Evolutionary conservation across 2,888 invertebrate genomes (phyloP).

Genomic region (Tiphia femorata): DNA sequence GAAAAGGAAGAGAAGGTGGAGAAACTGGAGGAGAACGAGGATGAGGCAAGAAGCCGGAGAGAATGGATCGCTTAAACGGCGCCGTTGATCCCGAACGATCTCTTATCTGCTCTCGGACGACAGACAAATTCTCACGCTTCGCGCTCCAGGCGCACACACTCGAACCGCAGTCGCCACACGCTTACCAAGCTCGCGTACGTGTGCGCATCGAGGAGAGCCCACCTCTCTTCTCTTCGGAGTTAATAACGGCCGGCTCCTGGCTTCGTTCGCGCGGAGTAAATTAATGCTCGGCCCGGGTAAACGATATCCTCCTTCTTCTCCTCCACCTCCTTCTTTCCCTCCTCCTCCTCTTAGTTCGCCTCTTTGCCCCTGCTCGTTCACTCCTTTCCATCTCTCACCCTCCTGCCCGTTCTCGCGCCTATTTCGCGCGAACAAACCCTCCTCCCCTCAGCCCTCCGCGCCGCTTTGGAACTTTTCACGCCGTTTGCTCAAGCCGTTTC

Average conservation of each 20-base stretch:
- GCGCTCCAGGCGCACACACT: constrained; percentile 8
- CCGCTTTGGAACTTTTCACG: constrained; percentile 13
- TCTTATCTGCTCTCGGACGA: constrained; percentile 33
- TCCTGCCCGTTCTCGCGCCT: too few relatives aligned
- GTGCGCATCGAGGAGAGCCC: constrained; percentile 5
- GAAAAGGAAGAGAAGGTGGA: not conserved
- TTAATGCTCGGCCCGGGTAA: constrained; percentile 34
- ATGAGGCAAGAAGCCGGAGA: constrained; percentile 1
- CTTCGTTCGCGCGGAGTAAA: constrained; percentile 30
- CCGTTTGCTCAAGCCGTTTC: constrained; percentile 24
- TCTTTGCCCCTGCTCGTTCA: constrained; percentile 10
- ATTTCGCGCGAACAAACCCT: too few relatives aligned
- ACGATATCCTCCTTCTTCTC: constrained; percentile 23
- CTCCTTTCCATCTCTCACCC: too few relatives aligned
- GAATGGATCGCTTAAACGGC: constrained; percentile 36
- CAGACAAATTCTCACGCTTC: constrained; percentile 54
- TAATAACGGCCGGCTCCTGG: constrained; percentile 34
- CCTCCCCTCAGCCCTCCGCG: constrained; percentile 12
- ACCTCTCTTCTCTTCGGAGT: constrained; percentile 17
- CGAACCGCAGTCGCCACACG: not conserved
- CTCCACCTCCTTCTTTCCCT: not conserved
- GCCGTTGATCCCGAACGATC: constrained; percentile 40
- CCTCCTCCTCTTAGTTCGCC: constrained; percentile 3
- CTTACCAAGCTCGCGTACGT: not conserved
- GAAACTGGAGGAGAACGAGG: not conserved